Conservation (phyloP, 2,888 invertebrate genomes). For the Agriopis marginaria region DNA sequence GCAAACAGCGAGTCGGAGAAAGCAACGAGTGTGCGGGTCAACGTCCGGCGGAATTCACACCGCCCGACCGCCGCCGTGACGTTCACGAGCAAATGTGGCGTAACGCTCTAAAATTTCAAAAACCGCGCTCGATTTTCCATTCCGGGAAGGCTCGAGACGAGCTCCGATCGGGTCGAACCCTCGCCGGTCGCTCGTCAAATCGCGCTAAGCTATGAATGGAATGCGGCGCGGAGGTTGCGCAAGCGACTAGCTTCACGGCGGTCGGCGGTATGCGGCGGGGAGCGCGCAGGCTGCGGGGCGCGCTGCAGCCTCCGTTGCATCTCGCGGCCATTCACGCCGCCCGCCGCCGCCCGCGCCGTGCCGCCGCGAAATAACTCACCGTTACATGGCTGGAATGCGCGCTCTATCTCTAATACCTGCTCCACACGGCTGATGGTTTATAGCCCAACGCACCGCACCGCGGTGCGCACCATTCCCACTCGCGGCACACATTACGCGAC, state of each 20-base stretch:
- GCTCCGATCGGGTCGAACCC: slow-evolving; percentile 40
- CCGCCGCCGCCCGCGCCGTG: slow-evolving; percentile 36
- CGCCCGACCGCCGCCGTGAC: slow-evolving; percentile 78
- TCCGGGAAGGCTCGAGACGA: slow-evolving; percentile 66
- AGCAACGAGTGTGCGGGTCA: slow-evolving; percentile 80
- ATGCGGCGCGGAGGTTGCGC: slow-evolving; percentile 83
- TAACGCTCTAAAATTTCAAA: slow-evolving; percentile 82
- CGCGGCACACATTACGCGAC: slow-evolving; percentile 41
- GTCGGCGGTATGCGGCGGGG: slow-evolving; percentile 67
- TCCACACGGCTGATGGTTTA: slow-evolving; percentile 42
- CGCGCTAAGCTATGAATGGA: slow-evolving; percentile 82
- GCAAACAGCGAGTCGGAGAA: slow-evolving; percentile 83
- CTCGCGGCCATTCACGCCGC: slow-evolving; percentile 83
- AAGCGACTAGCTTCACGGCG: slow-evolving; percentile 74
- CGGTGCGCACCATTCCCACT: slow-evolving; percentile 51
- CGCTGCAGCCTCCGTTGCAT: slow-evolving; percentile 78
- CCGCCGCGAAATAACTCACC: slow-evolving; percentile 83
- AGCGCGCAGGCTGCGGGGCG: slow-evolving; percentile 62
- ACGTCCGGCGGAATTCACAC: slow-evolving; percentile 81
- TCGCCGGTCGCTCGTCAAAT: slow-evolving; percentile 56
- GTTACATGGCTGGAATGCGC: slow-evolving; percentile 82
- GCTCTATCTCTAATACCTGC: slow-evolving; percentile 76
- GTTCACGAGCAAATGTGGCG: slow-evolving; percentile 82
- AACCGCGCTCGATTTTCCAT: slow-evolving; percentile 73
- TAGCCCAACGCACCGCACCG: slow-evolving; percentile 42